Percentiles rank a stretch among this genome's conserved stretches.
phyloP scores from a whole-genome alignment of 2,113 vertebrate species.

The Neotoma lepida region DNA sequence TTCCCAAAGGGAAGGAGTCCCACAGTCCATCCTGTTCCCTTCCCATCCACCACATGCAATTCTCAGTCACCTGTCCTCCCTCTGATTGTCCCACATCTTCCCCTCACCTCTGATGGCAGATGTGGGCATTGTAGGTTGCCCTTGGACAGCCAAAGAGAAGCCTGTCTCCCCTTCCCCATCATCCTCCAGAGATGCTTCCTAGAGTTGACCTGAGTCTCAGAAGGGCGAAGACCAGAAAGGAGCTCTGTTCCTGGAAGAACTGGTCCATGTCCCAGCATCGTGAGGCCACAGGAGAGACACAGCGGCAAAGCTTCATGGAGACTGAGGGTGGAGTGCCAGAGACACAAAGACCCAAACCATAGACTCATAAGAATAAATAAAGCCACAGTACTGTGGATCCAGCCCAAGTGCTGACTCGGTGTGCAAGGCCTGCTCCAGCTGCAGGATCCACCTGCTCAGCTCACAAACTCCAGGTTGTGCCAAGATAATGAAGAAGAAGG shows the following conservation, averaged over 20 bases:
- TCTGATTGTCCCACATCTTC: neutral
- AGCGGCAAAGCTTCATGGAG: neutral
- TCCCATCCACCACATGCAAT: too few relatives aligned
- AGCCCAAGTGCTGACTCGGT: neutral
- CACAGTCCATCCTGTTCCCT: neutral
- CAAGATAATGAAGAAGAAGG: neutral
- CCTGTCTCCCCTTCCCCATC: neutral
- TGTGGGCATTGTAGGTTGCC: neutral
- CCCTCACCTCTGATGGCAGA: neutral
- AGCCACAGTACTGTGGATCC: neutral
- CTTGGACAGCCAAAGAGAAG: neutral
- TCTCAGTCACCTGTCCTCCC: neutral
- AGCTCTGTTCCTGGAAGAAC: neutral
- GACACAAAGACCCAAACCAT: neutral
- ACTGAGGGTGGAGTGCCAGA: neutral
- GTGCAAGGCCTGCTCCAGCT: neutral
- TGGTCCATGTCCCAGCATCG: neutral
- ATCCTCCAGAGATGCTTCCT: neutral
- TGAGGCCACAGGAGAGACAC: neutral
- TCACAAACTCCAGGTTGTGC: neutral
- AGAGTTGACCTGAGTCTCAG: neutral
- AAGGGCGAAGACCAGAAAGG: neutral
- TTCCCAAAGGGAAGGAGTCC: neutral
- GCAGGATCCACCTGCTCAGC: too few relatives aligned
- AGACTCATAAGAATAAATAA: neutral